Base-by-base conservation (phyloP, 1,140 invertebrate species). In the Copidosoma floridanum region DNA sequence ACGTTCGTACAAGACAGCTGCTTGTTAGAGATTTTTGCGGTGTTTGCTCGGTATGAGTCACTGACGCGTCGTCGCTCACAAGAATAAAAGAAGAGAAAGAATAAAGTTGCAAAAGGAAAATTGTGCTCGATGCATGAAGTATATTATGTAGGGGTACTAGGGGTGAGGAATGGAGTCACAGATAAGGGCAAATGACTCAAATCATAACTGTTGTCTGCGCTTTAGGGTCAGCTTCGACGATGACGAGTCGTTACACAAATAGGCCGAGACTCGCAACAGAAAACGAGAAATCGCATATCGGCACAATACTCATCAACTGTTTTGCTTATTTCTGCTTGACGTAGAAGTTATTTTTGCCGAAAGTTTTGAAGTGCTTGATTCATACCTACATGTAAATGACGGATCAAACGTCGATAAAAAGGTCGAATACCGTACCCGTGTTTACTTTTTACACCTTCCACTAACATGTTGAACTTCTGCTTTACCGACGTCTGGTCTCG, bases 11-110 rank as follows among this genome's bases (percentile, higher is more conserved):
- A n/a, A n/a, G n/a, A n/a, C n/a, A n/a, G n/a, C n/a, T n/a, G n/a
- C n/a, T n/a, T n/a, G n/a, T n/a, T n/a, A n/a, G n/a, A n/a, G n/a
- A n/a, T n/a, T n/a, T n/a, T n/a, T n/a, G n/a, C n/a, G n/a, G n/a
- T n/a, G n/a, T n/a, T n/a, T n/a, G n/a, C n/a, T n/a, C n/a, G n/a
- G 50, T 29, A 32, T 51, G 56, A 58, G 48, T 58, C 56, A 58
- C 26, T 27, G n/a, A n/a, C n/a, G n/a, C n/a, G n/a, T n/a, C n/a
- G n/a, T n/a, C n/a, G n/a, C n/a, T n/a, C n/a, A n/a, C n/a, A n/a
- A n/a, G n/a, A n/a, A n/a, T n/a, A n/a, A n/a, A n/a, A n/a, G n/a
- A 32, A 12, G 35, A 57, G 37, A 51, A 50, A 48, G 55, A 11
- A 29, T 41, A 29, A 7, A 27, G n/a, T 27, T 14, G 37, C 29